Base-by-base conservation (phyloP, 2,888 invertebrate genomes). In the Cybosia mesomella region DNA sequence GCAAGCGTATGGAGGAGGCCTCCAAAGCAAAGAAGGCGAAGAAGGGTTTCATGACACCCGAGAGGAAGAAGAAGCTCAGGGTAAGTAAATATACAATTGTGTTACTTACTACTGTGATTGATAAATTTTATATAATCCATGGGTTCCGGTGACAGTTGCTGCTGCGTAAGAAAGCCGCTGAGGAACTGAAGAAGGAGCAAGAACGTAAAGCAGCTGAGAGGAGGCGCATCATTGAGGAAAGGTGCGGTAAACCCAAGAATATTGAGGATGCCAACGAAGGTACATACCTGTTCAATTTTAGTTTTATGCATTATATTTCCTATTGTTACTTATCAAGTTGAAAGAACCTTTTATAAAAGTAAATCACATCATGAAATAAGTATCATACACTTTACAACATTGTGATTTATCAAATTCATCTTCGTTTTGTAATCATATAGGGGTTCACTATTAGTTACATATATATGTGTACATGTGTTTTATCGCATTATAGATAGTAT, bases 1-100 rank as follows among this genome's bases (percentile, higher is more conserved):
- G 99, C 95, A 98, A 98, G 96, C 98, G 99, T 92, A 98, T 99
- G 96, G 99, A 99, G 96, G 99, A 99, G 95, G 98, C 99, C 95
- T 98, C 99, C 94, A 98, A 98, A 94, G 98, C 98, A 92, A 99
- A 99, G 96, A 99, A 99, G 96, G 98, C 98, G 93, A 99, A 99
- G 98, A 99, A 99, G 96, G 99, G 99, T 97, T 99, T 99, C 97
- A 99, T 99, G 98, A 99, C 99, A 90, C 99, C 99, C 77, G 99
- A 99, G 96, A 98, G 99, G 96, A 99, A 99, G 98, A 99, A 99
- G 98, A 99, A 99, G 95, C 98, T 99, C 91, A 98, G 99, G 97
- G 99, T 99, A 91, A 96, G 97, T 96, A 71, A 8, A 7, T 10
- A 22, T 21, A 4, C 15, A 24, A 57, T 54, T 10, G 21, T 22